phyloP scores from a whole-genome alignment of 2,113 vertebrate genomes.

The Zeus faber region DNA sequence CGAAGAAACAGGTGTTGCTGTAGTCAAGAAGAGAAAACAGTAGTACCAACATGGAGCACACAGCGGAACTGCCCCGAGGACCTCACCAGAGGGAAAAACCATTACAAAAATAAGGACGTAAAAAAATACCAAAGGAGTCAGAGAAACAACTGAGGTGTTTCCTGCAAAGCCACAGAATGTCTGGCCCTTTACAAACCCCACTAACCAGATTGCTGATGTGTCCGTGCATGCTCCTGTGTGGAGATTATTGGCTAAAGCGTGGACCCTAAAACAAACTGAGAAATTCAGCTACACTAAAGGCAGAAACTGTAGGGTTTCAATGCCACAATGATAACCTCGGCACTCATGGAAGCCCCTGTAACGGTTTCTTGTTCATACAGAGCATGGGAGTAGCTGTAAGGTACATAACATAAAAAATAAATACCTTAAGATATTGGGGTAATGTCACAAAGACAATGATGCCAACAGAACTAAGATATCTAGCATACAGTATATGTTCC shows the following conservation, averaged over 20 bases:
- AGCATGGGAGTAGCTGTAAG: not conserved
- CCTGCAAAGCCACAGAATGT: conserved; percentile 28
- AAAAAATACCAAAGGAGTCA: conserved; percentile 14
- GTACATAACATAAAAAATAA: not conserved
- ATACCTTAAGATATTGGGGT: no score
- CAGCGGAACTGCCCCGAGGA: conserved; percentile 35
- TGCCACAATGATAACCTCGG: not conserved
- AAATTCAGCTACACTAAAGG: conserved; percentile 14
- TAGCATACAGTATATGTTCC: conserved; percentile 53
- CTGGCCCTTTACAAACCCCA: conserved; percentile 24
- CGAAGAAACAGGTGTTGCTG: conserved; percentile 36
- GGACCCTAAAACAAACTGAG: conserved; percentile 27
- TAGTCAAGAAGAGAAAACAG: conserved; percentile 40
- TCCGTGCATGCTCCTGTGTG: conserved; percentile 33
- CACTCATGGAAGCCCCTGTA: conserved; percentile 7
- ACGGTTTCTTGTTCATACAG: conserved; percentile 7
- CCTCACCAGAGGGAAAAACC: conserved; percentile 62
- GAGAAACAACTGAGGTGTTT: conserved; percentile 38
- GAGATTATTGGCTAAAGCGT: not conserved
- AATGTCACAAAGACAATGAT: no score
- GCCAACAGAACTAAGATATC: conserved; percentile 17
- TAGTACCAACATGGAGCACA: conserved; percentile 42
- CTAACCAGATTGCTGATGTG: conserved; percentile 21
- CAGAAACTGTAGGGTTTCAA: conserved; percentile 10
- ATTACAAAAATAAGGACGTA: conserved; percentile 48